Evolutionary conservation across 2,113 vertebrate species (phyloP), one percentile per base, ranked within the genome.

Genomic region (Chionodraco myersi): DNA sequence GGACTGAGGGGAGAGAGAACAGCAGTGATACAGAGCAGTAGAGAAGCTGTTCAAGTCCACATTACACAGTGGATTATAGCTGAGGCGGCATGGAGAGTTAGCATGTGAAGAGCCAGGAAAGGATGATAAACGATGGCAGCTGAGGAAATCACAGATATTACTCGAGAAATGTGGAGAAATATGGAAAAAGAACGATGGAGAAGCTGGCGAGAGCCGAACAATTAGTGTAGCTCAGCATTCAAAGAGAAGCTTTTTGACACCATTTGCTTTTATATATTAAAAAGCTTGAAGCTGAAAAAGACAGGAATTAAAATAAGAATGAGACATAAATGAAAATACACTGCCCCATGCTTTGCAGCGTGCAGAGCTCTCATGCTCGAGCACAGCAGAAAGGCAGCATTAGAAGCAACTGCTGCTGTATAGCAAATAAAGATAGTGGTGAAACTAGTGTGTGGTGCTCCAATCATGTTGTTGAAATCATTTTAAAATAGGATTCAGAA

Each of bases 1-100:
- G 96, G 94, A 99, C 98, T 99, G 64, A 52, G 7, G 6, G 69
- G 66, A 72, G 47, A 80, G 48, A 69, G 72, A 30, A 23, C 52
- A 79, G 59, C 1, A 44, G 9, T 48, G 49, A 82, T 34, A 86
- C 61, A 77, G 60, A 61, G 75, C 65, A n/a, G 59, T 3, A 13
- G 6, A 18, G n/a, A 0, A 48, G 11, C 21, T 9, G 5, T 54
- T 52, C 34, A 73, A 59, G 26, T 49, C 5, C 21, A 62, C n/a
- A 60, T 47, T 16, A 10, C 3, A 57, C 30, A 2, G 65, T 13
- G 30, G 23, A 67, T 73, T 45, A 51, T 1, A 75, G 77, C 53
- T 21, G 59, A 75, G 65, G 67, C n/a, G 64, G 89, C 88, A 0
- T 87, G 54, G 54, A 64, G 57, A 12, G 73, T 52, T 57, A 56